Percentiles rank a stretch among this genome's conserved stretches.
Evolutionary conservation across 2,113 vertebrate genomes (phyloP).

Genomic region (Entelurus aequoreus): DNA sequence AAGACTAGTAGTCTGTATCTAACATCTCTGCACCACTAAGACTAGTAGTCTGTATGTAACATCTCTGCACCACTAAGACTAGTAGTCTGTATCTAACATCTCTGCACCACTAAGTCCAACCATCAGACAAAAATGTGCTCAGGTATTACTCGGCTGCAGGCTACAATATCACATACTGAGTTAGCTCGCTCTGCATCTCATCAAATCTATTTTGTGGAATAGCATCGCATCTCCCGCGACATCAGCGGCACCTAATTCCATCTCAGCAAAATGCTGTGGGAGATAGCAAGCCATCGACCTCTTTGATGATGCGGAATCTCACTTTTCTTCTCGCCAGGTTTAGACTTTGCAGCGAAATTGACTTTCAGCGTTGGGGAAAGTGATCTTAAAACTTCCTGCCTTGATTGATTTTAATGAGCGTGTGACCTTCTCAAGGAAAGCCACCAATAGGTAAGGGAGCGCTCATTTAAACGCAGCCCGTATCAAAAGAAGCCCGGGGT

Average conservation of each 20-base stretch:
- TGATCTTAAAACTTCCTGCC: conserved; percentile 45
- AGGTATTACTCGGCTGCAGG: conserved; percentile 15
- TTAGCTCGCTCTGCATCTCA: conserved; percentile 39
- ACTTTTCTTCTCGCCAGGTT: conserved; percentile 22
- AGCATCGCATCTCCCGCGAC: conserved; percentile 16
- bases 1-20: conserved; percentile 7
- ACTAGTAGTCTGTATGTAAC: no score
- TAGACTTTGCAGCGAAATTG: conserved; percentile 30
- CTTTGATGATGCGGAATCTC: conserved; percentile 43
- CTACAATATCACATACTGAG: conserved; percentile 17
- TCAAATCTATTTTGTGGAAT: conserved; percentile 41
- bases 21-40: no score
- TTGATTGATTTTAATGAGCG: conserved; percentile 61
- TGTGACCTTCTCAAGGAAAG: conserved; percentile 47
- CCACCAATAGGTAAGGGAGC: conserved; percentile 42
- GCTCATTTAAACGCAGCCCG: conserved; percentile 55
- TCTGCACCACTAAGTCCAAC: background rate
- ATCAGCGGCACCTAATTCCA: conserved; percentile 28
- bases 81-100: conserved; percentile 42
- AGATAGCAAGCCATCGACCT: conserved; percentile 29
- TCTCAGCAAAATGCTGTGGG: conserved; percentile 31
- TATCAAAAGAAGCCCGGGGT: conserved; percentile 51
- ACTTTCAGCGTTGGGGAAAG: conserved; percentile 24
- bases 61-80: no score
- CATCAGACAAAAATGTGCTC: no score